Conservation (phyloP, 2,113 vertebrate species). For the Oreochromis aureus region DNA sequence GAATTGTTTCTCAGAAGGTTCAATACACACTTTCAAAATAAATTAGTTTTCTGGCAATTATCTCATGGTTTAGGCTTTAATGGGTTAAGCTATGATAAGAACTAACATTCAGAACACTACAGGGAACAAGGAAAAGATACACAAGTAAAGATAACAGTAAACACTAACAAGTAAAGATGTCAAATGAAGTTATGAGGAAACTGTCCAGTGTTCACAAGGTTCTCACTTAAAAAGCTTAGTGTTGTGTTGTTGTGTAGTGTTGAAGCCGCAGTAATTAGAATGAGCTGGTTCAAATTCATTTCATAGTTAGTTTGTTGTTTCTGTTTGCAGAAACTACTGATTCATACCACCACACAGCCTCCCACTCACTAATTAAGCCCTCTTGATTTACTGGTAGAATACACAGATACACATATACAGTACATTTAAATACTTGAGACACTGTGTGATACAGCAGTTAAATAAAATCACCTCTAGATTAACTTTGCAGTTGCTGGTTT, state of each 20-base stretch:
- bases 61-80: not conserved
- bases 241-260: not conserved
- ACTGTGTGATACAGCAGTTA: not conserved
- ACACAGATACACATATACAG: not conserved
- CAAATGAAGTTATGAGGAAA: not conserved
- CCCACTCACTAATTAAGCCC: not conserved
- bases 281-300: not conserved
- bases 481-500: not conserved
- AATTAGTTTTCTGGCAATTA: not conserved
- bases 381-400: not conserved
- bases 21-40: not conserved
- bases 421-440: not conserved
- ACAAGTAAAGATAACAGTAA: not conserved
- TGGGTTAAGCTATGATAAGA: not conserved
- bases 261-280: not conserved
- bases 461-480: not conserved
- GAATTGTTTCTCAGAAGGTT: not conserved
- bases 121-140: not conserved
- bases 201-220: not conserved
- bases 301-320: not conserved
- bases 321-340: not conserved
- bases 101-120: not conserved
- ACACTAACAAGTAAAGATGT: not conserved
- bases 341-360: not conserved
- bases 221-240: not conserved